These are phyloP conservation scores for Paramisgurnus dabryanus DNA, from an alignment of 2,113 vertebrate species.

Conservation along the genomic window DNA sequence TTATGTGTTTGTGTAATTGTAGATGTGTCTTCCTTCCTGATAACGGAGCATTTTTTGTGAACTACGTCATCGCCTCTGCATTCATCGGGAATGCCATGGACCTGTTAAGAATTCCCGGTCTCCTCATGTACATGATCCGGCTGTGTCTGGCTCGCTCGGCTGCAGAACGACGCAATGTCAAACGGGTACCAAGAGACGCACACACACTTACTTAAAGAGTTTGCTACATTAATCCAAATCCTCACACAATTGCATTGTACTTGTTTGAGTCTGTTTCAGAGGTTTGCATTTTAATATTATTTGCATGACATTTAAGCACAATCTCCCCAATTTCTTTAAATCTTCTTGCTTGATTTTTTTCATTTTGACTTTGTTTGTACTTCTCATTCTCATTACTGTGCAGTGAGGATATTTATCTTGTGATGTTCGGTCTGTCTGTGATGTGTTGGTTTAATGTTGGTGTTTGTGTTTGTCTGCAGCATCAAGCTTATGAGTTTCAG, in stretches of 20 bases:
- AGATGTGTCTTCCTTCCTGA: constrained; percentile 97
- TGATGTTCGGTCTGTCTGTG: too few species aligned
- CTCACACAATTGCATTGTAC: too few species aligned
- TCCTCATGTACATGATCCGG: constrained; percentile 98
- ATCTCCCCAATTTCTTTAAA: too few species aligned
- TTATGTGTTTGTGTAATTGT: constrained; percentile 18
- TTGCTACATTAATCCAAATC: too few species aligned
- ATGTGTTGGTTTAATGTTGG: not conserved
- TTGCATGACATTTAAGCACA: too few species aligned
- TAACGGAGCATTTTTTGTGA: constrained; percentile 96
- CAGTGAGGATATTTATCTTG: too few species aligned
- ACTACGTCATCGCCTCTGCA: constrained; percentile 95
- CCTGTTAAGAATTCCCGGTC: constrained; percentile 92
- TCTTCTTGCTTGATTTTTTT: too few species aligned
- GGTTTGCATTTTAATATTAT: too few species aligned
- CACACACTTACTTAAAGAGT: too few species aligned
- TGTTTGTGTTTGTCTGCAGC: constrained; percentile 69
- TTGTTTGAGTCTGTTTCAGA: too few species aligned
- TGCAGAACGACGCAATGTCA: constrained; percentile 92
- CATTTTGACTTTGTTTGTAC: too few species aligned
- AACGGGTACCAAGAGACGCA: constrained; percentile 76
- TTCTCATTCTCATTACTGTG: too few species aligned
- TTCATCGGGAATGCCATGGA: constrained; percentile 99
- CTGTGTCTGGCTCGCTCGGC: constrained; percentile 91
- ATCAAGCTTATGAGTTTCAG: constrained; percentile 98